Evolutionary conservation across 2,113 vertebrate species (phyloP), one percentile per base, ranked within the genome.

Genomic region (Cettia cetti): DNA sequence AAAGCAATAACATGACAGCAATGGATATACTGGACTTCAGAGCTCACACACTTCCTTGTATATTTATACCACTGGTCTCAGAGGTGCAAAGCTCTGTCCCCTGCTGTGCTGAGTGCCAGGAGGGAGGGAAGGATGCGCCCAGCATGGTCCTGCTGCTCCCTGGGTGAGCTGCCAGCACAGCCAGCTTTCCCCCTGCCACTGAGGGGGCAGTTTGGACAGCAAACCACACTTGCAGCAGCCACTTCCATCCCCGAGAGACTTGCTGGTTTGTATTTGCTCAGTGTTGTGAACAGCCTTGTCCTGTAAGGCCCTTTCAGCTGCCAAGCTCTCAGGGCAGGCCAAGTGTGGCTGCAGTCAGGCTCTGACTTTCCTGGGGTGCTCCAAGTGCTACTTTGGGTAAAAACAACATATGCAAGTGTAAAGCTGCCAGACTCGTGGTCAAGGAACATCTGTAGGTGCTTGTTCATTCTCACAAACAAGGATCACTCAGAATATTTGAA

Each of bases 141-240:
- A 18, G 56, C 82, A 24, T 9, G 0, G 0, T 8, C 30, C 79
- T 6, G 7, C 11, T 26, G 78, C n/a, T 60, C 54, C 1, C 1
- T 7, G 66, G 21, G 65, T 20, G 54, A 69, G 21, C 49, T 33
- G 60, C 44, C n/a, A 37, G 14, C 61, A 65, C 4, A 61, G 94
- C 24, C 84, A 53, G 68, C 68, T 4, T 22, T 35, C 42, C 39
- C 60, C 50, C 70, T 59, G 59, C 42, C 75, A 3, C 19, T 1
- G 4, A 2, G 37, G 17, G 57, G 0, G 13, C 59, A 24, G 13
- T 13, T 9, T 22, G 64, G 53, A 6, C 21, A 59, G 30, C 9
- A 7, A 78, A 21, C 18, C 65, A 44, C 39, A 6, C 44, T 44
- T 59, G 54, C 70, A 78, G 22, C 39, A 74, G 70, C 22, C 83